Conservation (phyloP, 2,888 invertebrate species). For the Anticlea derivata region DNA sequence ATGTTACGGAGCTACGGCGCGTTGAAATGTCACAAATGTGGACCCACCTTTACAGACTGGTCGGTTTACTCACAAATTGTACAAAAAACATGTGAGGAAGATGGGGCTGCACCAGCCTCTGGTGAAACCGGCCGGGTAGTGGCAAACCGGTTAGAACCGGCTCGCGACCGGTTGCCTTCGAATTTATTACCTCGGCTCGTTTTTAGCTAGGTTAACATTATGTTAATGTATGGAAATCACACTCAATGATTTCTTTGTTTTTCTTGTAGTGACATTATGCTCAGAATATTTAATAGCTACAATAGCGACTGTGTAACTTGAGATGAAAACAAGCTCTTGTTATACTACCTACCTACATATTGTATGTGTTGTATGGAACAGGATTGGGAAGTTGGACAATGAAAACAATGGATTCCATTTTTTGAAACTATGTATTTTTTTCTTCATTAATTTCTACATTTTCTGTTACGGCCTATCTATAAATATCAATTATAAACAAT, state of each 20-base stretch:
- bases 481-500: slow-evolving; percentile 82
- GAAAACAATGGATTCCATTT: slow-evolving; percentile 67
- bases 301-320: slow-evolving; percentile 11
- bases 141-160: slow-evolving; percentile 42
- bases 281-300: slow-evolving; percentile 42
- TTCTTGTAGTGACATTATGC: slow-evolving; percentile 44
- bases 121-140: slow-evolving; percentile 40
- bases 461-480: slow-evolving; percentile 79
- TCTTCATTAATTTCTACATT: slow-evolving; percentile 79
- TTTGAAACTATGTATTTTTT: slow-evolving; percentile 81
- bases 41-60: too few relatives aligned
- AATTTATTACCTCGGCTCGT: slow-evolving; percentile 52
- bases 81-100: slow-evolving; percentile 42
- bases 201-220: slow-evolving; percentile 56
- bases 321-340: slow-evolving; percentile 23
- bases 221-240: slow-evolving; percentile 61
- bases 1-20: too few relatives aligned
- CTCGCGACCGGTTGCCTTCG: slow-evolving; percentile 48
- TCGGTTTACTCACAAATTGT: slow-evolving; percentile 36
- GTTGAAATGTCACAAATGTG: too few relatives aligned
- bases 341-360: slow-evolving; percentile 4
- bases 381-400: slow-evolving; percentile 38
- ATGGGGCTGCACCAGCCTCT: slow-evolving; percentile 60
- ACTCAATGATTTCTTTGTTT: slow-evolving; percentile 53
- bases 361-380: slow-evolving; percentile 14